Evolutionary conservation across 2,797 vertebrate species (phyloP).

Genomic region (Girardinus metallicus): DNA sequence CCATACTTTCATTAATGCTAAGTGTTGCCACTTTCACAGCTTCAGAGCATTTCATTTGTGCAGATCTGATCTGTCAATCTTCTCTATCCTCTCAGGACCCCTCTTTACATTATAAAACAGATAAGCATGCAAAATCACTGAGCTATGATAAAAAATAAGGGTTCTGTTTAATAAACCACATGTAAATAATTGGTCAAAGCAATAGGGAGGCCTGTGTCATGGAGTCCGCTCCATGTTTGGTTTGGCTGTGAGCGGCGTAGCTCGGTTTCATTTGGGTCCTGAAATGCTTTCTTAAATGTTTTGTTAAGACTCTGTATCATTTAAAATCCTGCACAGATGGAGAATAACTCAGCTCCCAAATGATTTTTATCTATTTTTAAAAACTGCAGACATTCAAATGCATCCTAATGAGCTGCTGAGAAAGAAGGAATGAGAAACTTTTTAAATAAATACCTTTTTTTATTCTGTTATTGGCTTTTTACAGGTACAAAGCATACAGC

Average conservation of each 20-base stretch:
- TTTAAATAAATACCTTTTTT: slow-evolving; percentile 99
- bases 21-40: slow-evolving; percentile 52
- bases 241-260: slow-evolving; percentile 60
- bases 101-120: slow-evolving; percentile 62
- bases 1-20: slow-evolving; percentile 31
- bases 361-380: slow-evolving; percentile 32
- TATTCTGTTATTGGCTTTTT: slow-evolving; percentile 99
- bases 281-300: slow-evolving; percentile 68
- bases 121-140: slow-evolving; percentile 67
- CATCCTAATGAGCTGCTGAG: slow-evolving; percentile 17
- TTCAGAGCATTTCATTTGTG: slow-evolving; percentile 44
- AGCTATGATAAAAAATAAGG: slow-evolving; percentile 47
- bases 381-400: slow-evolving; percentile 14
- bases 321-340: slow-evolving; percentile 54
- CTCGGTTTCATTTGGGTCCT: slow-evolving; percentile 66
- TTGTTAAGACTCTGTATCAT: slow-evolving; percentile 62
- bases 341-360: slow-evolving; percentile 44
- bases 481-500: slow-evolving; percentile 99
- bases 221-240: slow-evolving; percentile 64
- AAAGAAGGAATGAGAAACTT: slow-evolving; percentile 7
- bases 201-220: slow-evolving; percentile 53
- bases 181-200: slow-evolving; percentile 78
- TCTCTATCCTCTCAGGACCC: slow-evolving; percentile 55
- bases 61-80: slow-evolving; percentile 61
- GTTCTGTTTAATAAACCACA: slow-evolving; percentile 74